Base-by-base conservation (phyloP, 2,888 invertebrate species). In the Luffia ferchaultella region DNA sequence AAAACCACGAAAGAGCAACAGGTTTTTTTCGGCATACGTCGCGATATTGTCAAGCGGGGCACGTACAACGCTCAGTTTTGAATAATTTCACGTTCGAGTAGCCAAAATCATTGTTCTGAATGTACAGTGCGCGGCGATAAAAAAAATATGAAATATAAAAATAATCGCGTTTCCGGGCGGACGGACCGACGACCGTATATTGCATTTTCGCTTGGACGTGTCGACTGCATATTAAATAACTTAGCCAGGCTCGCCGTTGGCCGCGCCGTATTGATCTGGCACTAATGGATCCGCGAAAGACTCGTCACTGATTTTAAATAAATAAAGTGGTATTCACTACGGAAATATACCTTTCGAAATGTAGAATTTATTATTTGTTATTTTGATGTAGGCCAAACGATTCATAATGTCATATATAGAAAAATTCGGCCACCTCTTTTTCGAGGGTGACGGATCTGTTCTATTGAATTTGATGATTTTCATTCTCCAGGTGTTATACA, bases 201-300 rank as follows among this genome's bases (percentile, higher is more conserved):
- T 79, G 75, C 72, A 77, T 79, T 78, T 76, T 68, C 73, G 62
- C 70, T 67, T 61, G 70, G 67, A 78, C 67, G 72, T 76, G 78
- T 74, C 76, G 77, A 76, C 74, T 77, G 76, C 73, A 77, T 79
- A 76, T 77, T 79, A 79, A 80, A 80, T 78, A 79, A 78, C 72
- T 78, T 74, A 76, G 76, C 63, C 61, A n/a, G n/a, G 62, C 61
- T 61, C 61, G 60, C 62, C 59, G 60, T 59, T 62, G 60, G 59
- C 59, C 57, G 57, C 60, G 57, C 60, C 53, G 60, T 70, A 74
- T 76, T 72, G 72, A 74, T 76, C 75, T 68, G 63, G 30, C 30
- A 12, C 30, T 30, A 30, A 30, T 30, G 30, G 30, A 30, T 12
- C 5, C 30, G 30, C 12, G 30, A 30, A 7, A 12, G 12, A 30